Evolutionary conservation across 92 coral and sea anemone genomes (phyloP).

Genomic region (Plumapathes pennacea): DNA sequence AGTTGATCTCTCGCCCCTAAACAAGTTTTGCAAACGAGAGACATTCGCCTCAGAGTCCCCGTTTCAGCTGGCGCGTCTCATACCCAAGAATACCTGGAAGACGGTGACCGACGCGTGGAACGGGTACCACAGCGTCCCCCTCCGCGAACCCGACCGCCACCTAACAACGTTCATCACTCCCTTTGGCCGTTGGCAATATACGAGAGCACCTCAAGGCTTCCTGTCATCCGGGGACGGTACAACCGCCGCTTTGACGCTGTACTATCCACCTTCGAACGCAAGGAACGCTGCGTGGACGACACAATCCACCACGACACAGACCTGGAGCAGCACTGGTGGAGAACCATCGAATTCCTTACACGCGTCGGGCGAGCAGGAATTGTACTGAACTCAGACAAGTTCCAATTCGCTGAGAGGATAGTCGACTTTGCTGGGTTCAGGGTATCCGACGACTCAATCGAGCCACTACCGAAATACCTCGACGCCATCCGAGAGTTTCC

Average conservation of each 20-base stretch:
- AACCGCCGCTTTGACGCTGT: conserved; percentile 70
- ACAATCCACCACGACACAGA: conserved; percentile 65
- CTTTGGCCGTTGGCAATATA: conserved; percentile 72
- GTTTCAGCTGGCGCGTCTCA: conserved; percentile 35
- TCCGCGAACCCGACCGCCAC: conserved; percentile 35
- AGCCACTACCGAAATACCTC: conserved; percentile 70
- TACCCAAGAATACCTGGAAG: conserved; percentile 57
- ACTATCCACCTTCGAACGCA: conserved; percentile 53
- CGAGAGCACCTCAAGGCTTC: conserved; percentile 72
- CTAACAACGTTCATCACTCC: conserved; percentile 52
- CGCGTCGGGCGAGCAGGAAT: conserved; percentile 73
- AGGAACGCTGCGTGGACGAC: conserved; percentile 76
- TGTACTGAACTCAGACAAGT: conserved; percentile 59
- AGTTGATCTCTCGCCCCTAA: conserved; percentile 40
- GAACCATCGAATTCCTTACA: conserved; percentile 71
- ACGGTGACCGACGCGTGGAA: conserved; percentile 59
- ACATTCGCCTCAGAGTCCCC: conserved; percentile 33
- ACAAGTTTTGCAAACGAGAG: conserved; percentile 34
- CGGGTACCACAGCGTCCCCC: conserved; percentile 46
- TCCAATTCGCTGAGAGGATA: conserved; percentile 53
- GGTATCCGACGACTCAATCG: conserved; percentile 50
- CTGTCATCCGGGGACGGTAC: conserved; percentile 67
- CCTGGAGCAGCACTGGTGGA: conserved; percentile 81
- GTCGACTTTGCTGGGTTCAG: conserved; percentile 67
- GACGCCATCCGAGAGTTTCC: conserved; percentile 74